Evolutionary conservation across 2,888 invertebrate genomes (phyloP), one percentile per base, ranked within the genome.

Genomic region (Bhutanitis thaidina): DNA sequence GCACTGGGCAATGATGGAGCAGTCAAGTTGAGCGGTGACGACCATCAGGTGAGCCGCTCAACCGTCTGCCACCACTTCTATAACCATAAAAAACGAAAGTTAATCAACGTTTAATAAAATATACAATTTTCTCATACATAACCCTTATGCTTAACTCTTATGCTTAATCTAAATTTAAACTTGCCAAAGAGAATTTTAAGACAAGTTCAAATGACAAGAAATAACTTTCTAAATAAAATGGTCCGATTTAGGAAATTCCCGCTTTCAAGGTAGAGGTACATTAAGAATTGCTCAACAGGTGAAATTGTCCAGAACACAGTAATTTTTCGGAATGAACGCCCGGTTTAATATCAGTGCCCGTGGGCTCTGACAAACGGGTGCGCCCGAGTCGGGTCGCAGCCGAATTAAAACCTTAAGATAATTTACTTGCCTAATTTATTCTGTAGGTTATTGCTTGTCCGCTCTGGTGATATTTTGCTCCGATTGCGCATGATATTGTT

Each of bases 391-490:
- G 59, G 57, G 35, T 44, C 43, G 41, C 39, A 44, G 35, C 60
- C 61, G 71, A 77, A 79, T 79, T 77, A 78, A 78, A 79, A 72
- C 62, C 68, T 61, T 62, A 60, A 74, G 68, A 71, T 74, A 77
- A 79, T 77, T 77, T 77, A 71, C 72, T 72, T 69, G 67, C 58
- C 61, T 67, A 76, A 77, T 77, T 75, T 74, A 76, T 79, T 70
- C 67, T 58, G 57, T 56, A 63, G 62, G 62, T 65, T 63, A 60
- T 64, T 64, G 60, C 61, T 30, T 50, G 39, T 44, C 64, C 64
- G 66, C 64, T 66, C 65, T 64, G 57, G 65, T 64, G 65, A 69
- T 74, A 73, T 77, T 71, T 71, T 58, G 68, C 60, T 62, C 65
- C 69, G 74, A 79, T 76, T 76, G 70, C 65, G 65, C 63, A 61